A percentile compares a stretch with the other conserved stretches of the same genome.
Conservation (phyloP, 1,140 invertebrate species). For the Drosophila leontia region DNA sequence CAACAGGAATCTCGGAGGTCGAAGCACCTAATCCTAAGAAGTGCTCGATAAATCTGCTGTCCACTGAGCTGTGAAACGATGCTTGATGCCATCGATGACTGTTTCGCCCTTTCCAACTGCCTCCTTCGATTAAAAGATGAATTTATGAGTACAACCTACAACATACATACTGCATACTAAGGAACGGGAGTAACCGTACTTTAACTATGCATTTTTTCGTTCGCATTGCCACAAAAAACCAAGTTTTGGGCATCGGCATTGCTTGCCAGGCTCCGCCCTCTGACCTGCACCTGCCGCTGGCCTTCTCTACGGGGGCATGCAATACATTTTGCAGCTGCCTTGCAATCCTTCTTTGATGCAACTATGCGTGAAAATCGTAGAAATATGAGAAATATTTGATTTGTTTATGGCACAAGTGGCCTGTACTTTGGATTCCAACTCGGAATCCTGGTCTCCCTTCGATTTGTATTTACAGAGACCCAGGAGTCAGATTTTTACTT, state of each 20-base stretch:
- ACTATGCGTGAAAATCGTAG: conserved; percentile 63
- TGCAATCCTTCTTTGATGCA: conserved; percentile 56
- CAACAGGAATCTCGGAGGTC: conserved; percentile 2
- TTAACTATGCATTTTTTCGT: conserved; percentile 67
- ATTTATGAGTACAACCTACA: conserved; percentile 62
- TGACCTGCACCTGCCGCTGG: neutral
- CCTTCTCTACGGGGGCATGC: conserved; percentile 28
- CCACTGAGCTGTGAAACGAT: conserved; percentile 71
- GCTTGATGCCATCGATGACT: conserved; percentile 51
- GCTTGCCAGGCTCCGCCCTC: conserved; percentile 5
- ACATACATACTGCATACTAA: conserved; percentile 7
- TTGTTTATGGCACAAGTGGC: conserved; percentile 75
- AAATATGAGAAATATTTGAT: conserved; percentile 80
- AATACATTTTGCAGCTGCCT: conserved; percentile 54
- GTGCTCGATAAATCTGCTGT: conserved; percentile 69
- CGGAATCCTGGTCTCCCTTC: conserved; percentile 15
- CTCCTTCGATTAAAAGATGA: conserved; percentile 61
- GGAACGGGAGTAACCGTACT: conserved; percentile 34
- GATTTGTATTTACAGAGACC: conserved; percentile 46
- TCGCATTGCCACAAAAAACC: conserved; percentile 12
- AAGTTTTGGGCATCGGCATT: conserved; percentile 11
- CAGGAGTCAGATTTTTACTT: conserved; percentile 43
- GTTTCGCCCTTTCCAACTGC: conserved; percentile 16
- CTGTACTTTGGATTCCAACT: conserved; percentile 36
- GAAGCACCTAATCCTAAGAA: conserved; percentile 5